Evolutionary conservation across 2,888 invertebrate species (phyloP).

Genomic region (Carabus problematicus): DNA sequence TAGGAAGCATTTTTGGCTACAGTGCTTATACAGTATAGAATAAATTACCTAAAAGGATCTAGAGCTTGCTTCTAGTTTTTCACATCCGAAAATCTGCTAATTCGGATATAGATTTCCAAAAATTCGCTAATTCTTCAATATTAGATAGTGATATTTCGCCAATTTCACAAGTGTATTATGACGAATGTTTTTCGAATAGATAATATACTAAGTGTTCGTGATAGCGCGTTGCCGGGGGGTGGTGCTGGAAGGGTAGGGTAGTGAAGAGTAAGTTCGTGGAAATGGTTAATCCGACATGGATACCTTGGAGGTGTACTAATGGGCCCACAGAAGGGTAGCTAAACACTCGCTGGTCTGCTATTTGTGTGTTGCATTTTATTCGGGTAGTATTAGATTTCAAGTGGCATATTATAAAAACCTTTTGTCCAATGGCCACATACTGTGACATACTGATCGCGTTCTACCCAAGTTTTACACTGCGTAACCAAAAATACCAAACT

Average conservation of each 20-base stretch:
- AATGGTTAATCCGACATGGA: slow-evolving; percentile 20
- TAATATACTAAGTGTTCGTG: background rate
- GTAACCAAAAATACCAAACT: background rate
- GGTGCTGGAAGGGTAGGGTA: no score
- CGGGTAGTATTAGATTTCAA: slow-evolving; percentile 27
- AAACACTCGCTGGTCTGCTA: slow-evolving; percentile 4
- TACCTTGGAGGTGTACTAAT: slow-evolving; percentile 21
- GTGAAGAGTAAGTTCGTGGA: no score
- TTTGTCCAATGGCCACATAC: slow-evolving; percentile 4
- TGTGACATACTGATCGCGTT: slow-evolving; percentile 3
- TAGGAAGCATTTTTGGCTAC: no score
- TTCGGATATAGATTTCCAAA: no score
- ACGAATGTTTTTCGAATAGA: slow-evolving; percentile 14
- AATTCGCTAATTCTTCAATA: no score
- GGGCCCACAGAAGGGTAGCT: background rate
- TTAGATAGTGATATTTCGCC: no score
- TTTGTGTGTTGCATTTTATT: slow-evolving; percentile 30
- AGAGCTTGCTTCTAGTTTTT: no score
- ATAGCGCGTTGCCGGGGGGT: no score
- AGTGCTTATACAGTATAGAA: no score
- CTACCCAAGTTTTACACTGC: no score
- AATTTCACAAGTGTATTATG: background rate
- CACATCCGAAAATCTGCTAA: no score
- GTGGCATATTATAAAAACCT: slow-evolving; percentile 15
- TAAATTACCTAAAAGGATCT: no score